These are phyloP conservation scores for Halocynthia aurantium DNA, from an alignment of 23 tunicate species.

Conservation along the genomic window DNA sequence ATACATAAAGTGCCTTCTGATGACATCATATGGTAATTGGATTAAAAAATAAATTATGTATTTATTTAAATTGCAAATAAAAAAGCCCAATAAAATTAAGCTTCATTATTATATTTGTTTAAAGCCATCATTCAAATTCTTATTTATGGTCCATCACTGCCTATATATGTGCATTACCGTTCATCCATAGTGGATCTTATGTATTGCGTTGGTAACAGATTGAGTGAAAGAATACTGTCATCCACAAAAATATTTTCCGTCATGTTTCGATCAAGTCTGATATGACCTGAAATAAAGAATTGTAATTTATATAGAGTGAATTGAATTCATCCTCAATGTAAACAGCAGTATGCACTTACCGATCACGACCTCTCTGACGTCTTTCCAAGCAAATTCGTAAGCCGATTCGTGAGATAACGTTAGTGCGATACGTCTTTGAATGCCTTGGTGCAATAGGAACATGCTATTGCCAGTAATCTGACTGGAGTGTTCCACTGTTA, in stretches of 20 bases:
- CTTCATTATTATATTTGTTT: no score
- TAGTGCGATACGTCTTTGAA: slow-evolving; percentile 71
- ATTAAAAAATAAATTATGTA: no score
- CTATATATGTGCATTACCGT: slow-evolving; percentile 23
- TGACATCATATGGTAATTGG: no score
- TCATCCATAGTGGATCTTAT: slow-evolving; percentile 66
- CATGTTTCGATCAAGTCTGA: slow-evolving; percentile 39
- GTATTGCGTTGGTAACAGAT: slow-evolving; percentile 66
- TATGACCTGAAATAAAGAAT: slow-evolving; percentile 34
- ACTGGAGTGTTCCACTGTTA: slow-evolving; percentile 62
- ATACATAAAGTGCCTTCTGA: not conserved
- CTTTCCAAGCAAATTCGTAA: slow-evolving; percentile 73
- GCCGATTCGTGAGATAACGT: slow-evolving; percentile 85
- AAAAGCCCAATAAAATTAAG: no score
- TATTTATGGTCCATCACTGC: no score
- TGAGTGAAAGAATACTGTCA: slow-evolving; percentile 55
- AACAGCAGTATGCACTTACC: slow-evolving; percentile 29
- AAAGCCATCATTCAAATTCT: no score
- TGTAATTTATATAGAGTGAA: not conserved
- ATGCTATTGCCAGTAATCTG: slow-evolving; percentile 50
- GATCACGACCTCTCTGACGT: slow-evolving; percentile 73
- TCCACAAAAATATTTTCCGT: slow-evolving; percentile 30
- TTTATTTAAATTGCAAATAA: no score
- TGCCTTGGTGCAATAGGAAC: slow-evolving; percentile 84
- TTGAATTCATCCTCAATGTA: not conserved